Conservation (phyloP, 2,797 vertebrate genomes). For the Odontamblyopus rebecca region DNA sequence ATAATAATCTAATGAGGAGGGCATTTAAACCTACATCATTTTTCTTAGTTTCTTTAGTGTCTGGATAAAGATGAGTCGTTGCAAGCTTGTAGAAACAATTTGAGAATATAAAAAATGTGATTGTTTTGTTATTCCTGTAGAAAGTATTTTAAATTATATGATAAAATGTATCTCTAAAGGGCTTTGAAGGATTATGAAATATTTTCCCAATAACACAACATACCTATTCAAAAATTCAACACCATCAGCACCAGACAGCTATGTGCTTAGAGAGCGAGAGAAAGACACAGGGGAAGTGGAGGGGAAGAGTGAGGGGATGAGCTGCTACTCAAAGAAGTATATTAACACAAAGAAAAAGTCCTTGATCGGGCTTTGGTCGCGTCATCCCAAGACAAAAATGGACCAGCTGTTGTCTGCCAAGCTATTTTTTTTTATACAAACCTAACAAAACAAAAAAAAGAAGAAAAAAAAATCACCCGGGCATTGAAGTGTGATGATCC, state of each 20-base stretch:
- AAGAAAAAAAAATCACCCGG: conserved; percentile 6
- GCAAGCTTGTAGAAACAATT: neutral
- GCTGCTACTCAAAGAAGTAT: conserved; percentile 45
- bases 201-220: conserved; percentile 20
- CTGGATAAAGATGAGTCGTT: neutral
- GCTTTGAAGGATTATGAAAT: conserved; percentile 25
- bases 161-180: conserved; percentile 24
- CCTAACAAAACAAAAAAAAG: conserved; percentile 25
- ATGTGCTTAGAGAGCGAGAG: conserved; percentile 65
- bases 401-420: conserved; percentile 21
- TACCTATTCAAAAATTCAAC: conserved; percentile 31
- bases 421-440: conserved; percentile 29
- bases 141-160: neutral
- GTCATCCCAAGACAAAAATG: conserved; percentile 31
- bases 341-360: conserved; percentile 39
- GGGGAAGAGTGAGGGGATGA: conserved; percentile 13
- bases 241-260: conserved; percentile 63
- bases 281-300: conserved; percentile 29
- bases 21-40: neutral
- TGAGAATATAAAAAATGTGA: neutral
- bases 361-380: conserved; percentile 35
- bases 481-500: conserved; percentile 41
- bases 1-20: neutral
- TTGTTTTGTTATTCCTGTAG: neutral
- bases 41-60: neutral